Evolutionary conservation across 2,113 vertebrate species (phyloP).

Genomic region (Rhipidura dahli): DNA sequence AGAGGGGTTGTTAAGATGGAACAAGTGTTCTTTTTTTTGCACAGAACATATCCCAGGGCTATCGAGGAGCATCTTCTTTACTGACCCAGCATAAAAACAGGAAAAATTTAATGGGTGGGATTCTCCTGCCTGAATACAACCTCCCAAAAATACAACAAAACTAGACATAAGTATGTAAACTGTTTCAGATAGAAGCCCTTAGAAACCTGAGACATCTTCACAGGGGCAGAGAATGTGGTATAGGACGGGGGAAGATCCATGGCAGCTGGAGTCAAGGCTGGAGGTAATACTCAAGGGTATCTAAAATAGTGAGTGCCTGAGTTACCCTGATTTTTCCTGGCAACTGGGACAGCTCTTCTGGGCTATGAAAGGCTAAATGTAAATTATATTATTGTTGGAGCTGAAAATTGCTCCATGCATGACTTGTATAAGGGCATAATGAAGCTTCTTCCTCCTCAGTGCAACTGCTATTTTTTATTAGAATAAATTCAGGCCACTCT

Average conservation of each 20-base stretch:
- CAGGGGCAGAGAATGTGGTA: background rate
- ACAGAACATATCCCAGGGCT: background rate
- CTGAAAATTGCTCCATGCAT: background rate
- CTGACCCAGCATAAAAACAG: background rate
- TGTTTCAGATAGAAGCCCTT: background rate
- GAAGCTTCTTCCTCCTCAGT: background rate
- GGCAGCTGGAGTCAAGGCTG: background rate
- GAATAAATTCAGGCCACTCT: background rate
- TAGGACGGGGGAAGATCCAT: background rate
- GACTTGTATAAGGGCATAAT: background rate
- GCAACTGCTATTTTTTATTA: background rate
- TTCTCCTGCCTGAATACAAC: background rate
- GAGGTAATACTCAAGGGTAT: background rate
- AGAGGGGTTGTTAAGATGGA: background rate
- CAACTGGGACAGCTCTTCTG: background rate
- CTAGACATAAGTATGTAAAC: background rate
- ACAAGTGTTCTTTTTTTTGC: background rate
- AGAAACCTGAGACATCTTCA: background rate
- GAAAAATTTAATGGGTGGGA: background rate
- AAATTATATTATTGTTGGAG: background rate
- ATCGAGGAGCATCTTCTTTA: background rate
- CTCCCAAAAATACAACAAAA: background rate
- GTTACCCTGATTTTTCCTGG: background rate
- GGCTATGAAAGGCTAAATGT: background rate
- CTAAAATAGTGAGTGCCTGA: background rate